Conservation (phyloP, 1,140 invertebrate species). For the Oscheius sp. region DNA sequence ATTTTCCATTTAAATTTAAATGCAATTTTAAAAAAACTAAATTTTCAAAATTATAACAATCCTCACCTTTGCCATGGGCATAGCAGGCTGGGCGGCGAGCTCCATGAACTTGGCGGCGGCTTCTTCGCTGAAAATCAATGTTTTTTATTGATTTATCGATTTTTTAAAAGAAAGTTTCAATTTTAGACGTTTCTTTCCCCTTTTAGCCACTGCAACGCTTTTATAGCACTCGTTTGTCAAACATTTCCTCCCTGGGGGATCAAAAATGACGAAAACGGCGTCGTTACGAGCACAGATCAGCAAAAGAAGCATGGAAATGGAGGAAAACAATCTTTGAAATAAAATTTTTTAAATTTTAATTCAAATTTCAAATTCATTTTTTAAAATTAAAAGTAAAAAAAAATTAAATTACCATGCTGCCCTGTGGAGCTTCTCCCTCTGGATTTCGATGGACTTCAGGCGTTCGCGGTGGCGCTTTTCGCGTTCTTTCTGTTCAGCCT, state of each 20-base stretch:
- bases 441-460: constrained; percentile 31
- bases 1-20: too few species aligned
- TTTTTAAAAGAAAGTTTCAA: neutral
- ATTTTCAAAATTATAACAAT: too few species aligned
- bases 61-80: neutral
- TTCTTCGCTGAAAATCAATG: constrained; percentile 3
- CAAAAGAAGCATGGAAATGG: too few species aligned
- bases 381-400: too few species aligned
- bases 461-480: constrained; percentile 44
- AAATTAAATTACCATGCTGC: constrained; percentile 34
- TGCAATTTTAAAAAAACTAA: too few species aligned
- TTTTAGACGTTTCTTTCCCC: neutral
- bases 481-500: constrained; percentile 42
- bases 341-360: too few species aligned
- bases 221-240: neutral
- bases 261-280: too few species aligned
- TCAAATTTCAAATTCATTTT: too few species aligned
- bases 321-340: too few species aligned
- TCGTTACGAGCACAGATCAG: too few species aligned
- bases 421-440: constrained; percentile 38
- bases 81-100: neutral
- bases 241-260: too few species aligned
- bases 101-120: constrained; percentile 2
- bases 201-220: neutral
- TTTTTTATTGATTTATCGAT: neutral